Base-by-base conservation (phyloP, 2,888 invertebrate species). In the Idaea aversata region DNA sequence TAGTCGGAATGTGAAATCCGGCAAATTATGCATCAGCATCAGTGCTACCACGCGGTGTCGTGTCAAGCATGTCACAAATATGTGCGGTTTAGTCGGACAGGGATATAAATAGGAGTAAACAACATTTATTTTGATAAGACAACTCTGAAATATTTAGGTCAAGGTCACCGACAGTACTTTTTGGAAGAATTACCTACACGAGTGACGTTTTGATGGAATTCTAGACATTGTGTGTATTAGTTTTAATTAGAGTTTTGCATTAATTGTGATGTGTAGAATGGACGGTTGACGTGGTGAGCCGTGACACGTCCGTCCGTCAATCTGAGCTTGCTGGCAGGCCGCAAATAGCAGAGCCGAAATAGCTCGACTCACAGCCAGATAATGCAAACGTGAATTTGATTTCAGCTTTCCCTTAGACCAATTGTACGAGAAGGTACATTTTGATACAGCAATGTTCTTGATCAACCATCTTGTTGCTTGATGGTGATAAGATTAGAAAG, bases 251-350 rank as follows among this genome's bases (percentile, higher is more conserved):
- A 67, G 71, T 79, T 79, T 78, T 78, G 75, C 66, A 76, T 80
- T 47, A 47, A 47, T 84, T 77, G 82, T 83, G 84, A 83, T 77
- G 78, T 77, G 79, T 77, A 85, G 79, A 83, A 82, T 81, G 80
- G 80, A 79, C 72, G 74, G 73, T 74, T 83, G 87, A 88, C 87
- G 88, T 82, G 79, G 82, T 79, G 81, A 82, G 66, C 81, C 84
- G 84, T 91, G 92, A 91, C 90, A 91, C 84, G 86, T 86, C 87
- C 87, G 89, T 87, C 90, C 91, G 91, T 93, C 93, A 93, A 93
- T 92, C 91, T 86, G 87, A 88, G 92, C 91, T 88, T 88, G 90
- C 91, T 87, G 84, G 87, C 88, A 82, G 74, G 86, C 87, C 88
- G 79, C 79, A 91, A 92, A 92, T 93, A 93, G 90, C 84, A 73